These are phyloP conservation scores for Andrena chrysosceles DNA, from an alignment of 2,888 invertebrate species.

Conservation along the genomic window DNA sequence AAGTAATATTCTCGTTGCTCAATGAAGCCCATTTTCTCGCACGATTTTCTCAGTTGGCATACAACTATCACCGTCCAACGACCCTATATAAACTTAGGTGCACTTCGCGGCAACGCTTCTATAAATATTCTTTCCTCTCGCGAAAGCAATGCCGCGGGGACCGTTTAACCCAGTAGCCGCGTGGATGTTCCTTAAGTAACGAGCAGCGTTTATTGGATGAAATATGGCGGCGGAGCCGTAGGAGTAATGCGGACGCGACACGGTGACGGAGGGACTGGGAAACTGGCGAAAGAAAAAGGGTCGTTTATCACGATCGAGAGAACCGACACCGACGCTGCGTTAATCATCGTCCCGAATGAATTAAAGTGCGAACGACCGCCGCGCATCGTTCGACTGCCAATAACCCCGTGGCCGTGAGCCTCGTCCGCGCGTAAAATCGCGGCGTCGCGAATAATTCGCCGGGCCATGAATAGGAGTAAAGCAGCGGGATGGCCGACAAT, in stretches of 20 bases:
- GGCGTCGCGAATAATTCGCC: slow-evolving; percentile 7
- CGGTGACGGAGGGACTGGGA: neutral
- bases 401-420: slow-evolving; percentile 59
- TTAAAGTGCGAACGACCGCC: slow-evolving; percentile 40
- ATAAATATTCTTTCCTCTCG: too few relatives aligned
- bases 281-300: neutral
- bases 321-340: neutral
- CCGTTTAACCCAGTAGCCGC: too few relatives aligned
- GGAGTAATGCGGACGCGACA: too few relatives aligned
- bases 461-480: neutral
- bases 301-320: slow-evolving; percentile 4
- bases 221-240: too few relatives aligned
- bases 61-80: too few relatives aligned
- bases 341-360: slow-evolving; percentile 20
- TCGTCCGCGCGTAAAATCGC: slow-evolving; percentile 12
- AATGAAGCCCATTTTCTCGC: neutral
- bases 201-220: too few relatives aligned
- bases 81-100: too few relatives aligned
- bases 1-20: too few relatives aligned
- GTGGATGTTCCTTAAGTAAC: too few relatives aligned
- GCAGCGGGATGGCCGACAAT: neutral
- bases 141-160: too few relatives aligned
- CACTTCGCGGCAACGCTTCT: too few relatives aligned
- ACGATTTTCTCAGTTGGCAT: neutral
- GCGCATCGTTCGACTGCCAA: slow-evolving; percentile 40